Percentiles rank a stretch among this genome's conserved stretches.
phyloP scores from a whole-genome alignment of 2,113 vertebrate species.

The Pangasianodon gigas region DNA sequence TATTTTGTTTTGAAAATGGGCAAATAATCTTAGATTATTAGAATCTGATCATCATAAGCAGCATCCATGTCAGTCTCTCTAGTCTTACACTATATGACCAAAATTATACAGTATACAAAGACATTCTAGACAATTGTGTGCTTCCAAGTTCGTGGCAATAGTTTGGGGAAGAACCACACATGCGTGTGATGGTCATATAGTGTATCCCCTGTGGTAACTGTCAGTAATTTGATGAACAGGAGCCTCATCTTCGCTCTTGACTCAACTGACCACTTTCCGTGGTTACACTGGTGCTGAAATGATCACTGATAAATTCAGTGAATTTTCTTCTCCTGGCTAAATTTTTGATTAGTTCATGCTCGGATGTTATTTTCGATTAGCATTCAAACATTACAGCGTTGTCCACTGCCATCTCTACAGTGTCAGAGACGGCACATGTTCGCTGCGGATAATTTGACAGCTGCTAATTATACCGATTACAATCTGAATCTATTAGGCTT shows the following conservation, averaged over 20 bases:
- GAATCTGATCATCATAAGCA: no score
- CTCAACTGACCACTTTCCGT: not conserved
- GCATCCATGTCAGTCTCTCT: not conserved
- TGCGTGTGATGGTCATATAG: no score
- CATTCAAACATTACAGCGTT: not conserved
- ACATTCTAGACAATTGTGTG: no score
- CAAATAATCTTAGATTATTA: no score
- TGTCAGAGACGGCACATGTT: not conserved
- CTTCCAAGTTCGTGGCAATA: no score
- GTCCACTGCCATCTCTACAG: not conserved
- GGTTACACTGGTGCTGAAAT: not conserved
- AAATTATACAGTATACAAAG: no score
- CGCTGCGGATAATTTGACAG: not conserved
- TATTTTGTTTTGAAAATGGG: no score
- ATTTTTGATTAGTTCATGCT: not conserved
- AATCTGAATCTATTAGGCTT: not conserved
- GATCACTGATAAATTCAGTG: not conserved
- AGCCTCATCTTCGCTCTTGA: not conserved
- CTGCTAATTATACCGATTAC: not conserved
- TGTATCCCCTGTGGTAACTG: not conserved
- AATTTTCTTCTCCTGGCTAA: not conserved
- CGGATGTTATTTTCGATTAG: not conserved
- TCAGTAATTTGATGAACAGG: not conserved
- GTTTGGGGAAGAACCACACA: no score
- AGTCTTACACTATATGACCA: not conserved